Evolutionary conservation across 2,888 invertebrate species (phyloP).

Genomic region (Andrena bicolor): DNA sequence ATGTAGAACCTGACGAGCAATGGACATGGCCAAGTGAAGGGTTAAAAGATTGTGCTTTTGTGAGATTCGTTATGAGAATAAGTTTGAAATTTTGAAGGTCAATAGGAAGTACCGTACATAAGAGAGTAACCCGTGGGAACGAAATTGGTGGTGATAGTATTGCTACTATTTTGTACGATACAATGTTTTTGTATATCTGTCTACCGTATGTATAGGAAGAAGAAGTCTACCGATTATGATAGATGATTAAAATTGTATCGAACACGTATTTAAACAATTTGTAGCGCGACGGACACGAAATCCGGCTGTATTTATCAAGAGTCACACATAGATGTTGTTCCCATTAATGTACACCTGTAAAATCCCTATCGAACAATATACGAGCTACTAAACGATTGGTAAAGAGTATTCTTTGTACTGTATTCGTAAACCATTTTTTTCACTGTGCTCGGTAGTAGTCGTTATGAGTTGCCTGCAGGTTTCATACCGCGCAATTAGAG

Average conservation of each 20-base stretch:
- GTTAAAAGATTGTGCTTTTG: slow-evolving; percentile 41
- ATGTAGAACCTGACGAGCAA: too few relatives aligned
- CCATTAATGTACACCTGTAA: slow-evolving; percentile 80
- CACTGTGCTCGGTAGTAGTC: neutral
- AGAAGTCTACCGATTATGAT: slow-evolving; percentile 65
- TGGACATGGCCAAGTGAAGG: slow-evolving; percentile 27
- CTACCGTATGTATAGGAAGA: slow-evolving; percentile 72
- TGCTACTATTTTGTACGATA: slow-evolving; percentile 82
- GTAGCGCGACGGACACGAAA: slow-evolving; percentile 60
- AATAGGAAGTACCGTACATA: slow-evolving; percentile 50
- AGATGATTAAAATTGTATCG: slow-evolving; percentile 63
- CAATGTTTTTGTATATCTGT: slow-evolving; percentile 81
- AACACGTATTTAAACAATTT: slow-evolving; percentile 65
- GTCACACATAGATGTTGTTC: slow-evolving; percentile 76
- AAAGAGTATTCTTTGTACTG: slow-evolving; percentile 55
- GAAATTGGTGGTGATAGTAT: slow-evolving; percentile 66
- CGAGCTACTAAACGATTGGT: slow-evolving; percentile 73
- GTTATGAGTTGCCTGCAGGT: neutral
- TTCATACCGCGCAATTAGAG: neutral
- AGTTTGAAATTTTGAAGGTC: slow-evolving; percentile 13
- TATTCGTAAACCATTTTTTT: slow-evolving; percentile 13
- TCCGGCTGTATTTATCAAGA: slow-evolving; percentile 64
- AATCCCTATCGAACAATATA: slow-evolving; percentile 78
- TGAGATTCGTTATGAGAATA: slow-evolving; percentile 16
- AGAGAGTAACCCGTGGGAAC: slow-evolving; percentile 61